Evolutionary conservation across 2,113 vertebrate genomes (phyloP), one percentile per base, ranked within the genome.

Genomic region (Thryonomys swinderianus): DNA sequence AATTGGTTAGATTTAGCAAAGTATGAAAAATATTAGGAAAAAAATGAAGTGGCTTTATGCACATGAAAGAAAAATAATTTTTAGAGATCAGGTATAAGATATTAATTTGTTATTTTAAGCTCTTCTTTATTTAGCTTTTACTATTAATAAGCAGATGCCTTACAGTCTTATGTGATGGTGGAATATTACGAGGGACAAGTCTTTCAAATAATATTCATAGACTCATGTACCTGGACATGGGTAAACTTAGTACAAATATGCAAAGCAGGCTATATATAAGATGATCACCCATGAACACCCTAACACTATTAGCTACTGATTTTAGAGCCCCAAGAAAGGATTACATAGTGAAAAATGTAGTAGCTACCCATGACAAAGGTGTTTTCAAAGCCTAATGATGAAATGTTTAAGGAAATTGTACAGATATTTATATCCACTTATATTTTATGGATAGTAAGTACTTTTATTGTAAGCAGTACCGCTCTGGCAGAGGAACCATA

Each of bases 191-290:
- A 48, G n/a, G 6, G n/a, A 48, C 69, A 84, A 59, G 8, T 53
- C 45, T 94, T 94, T 86, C 81, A 91, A 37, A 18, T 87, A 94
- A 21, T 32, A 94, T 48, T 76, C 32, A 53, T 62, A 93, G 92
- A 59, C 14, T 59, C 30, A 61, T 86, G 84, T 85, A 16, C 45
- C 20, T 57, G 8, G 27, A 84, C 91, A 21, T 5, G 11, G 61
- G 0, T 73, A 8, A 4, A 45, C 62, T 57, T 25, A 32, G 53
- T 18, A 40, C 23, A 71, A 82, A 82, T 27, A 21, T 3, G 57
- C 2, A 40, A 61, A 27, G 18, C 34, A 74, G 71, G 12, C 21
- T 32, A n/a, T 7, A 6, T 3, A 11, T 25, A 85, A 66, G 30
- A 85, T 37, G 82, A 42, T 48, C 57, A 21, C 6, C n/a, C 40